These are phyloP conservation scores for Clusia tigrina DNA, from an alignment of 2,888 invertebrate genomes.

Conservation along the genomic window DNA sequence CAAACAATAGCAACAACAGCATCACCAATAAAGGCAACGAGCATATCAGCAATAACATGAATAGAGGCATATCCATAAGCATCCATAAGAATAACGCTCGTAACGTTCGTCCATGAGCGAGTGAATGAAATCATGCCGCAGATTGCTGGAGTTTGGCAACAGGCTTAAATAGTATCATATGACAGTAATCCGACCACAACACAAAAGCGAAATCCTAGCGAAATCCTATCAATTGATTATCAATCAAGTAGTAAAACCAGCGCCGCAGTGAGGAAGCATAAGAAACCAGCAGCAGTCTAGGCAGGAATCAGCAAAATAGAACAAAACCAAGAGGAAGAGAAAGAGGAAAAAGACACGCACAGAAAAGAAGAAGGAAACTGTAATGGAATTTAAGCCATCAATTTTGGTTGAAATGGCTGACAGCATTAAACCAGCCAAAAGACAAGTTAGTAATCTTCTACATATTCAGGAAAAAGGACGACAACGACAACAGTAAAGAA, in stretches of 20 bases:
- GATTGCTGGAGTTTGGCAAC: conserved; percentile 19
- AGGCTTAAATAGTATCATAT: conserved; percentile 54
- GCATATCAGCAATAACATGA: background rate
- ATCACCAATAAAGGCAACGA: background rate
- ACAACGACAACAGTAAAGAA: background rate
- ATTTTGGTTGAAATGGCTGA: conserved; percentile 37
- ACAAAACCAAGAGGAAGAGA: conserved; percentile 18
- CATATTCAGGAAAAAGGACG: background rate
- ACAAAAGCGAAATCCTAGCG: conserved; percentile 33
- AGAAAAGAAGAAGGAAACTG: background rate
- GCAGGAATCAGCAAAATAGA: conserved; percentile 17
- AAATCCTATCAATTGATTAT: conserved; percentile 60
- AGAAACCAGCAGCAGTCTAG: conserved; percentile 4
- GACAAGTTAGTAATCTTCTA: background rate
- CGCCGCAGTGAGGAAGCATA: background rate
- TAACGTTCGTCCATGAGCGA: background rate
- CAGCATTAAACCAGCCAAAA: conserved; percentile 33
- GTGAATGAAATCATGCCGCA: background rate
- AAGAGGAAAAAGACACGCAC: conserved; percentile 17
- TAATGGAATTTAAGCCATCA: conserved; percentile 53
- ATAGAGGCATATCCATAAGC: background rate
- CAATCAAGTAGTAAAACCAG: conserved; percentile 49
- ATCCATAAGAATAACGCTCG: background rate
- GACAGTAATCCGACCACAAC: conserved; percentile 50
- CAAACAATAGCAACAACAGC: conserved; percentile 21